Evolutionary conservation across 2,113 vertebrate species (phyloP).

Genomic region (Melanerpes formicivorus): DNA sequence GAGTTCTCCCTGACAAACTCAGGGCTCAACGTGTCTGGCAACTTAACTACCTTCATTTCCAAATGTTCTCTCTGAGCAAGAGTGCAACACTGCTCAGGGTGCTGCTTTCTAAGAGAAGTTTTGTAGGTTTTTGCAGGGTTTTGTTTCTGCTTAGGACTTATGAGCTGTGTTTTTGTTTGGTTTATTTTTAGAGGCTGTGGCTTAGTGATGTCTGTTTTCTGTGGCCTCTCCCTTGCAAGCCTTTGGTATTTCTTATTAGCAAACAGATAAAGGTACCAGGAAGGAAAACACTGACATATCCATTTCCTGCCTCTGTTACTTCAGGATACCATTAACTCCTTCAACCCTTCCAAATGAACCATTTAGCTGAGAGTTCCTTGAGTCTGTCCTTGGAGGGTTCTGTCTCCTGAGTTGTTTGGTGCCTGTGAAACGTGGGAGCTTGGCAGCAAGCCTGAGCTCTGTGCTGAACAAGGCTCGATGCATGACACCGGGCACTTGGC

Average conservation of each 20-base stretch:
- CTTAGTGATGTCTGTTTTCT: background rate
- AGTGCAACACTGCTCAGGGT: background rate
- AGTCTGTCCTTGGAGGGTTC: background rate
- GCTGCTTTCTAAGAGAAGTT: background rate
- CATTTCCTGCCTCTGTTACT: background rate
- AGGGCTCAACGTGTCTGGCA: background rate
- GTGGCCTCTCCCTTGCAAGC: background rate
- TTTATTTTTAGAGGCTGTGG: background rate
- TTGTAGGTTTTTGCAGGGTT: background rate
- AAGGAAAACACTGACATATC: background rate
- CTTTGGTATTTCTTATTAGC: background rate
- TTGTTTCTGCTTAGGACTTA: background rate
- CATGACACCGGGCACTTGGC: background rate
- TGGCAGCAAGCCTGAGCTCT: background rate
- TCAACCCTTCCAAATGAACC: background rate
- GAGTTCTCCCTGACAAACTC: background rate
- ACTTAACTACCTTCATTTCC: background rate
- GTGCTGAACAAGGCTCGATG: background rate
- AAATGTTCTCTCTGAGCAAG: background rate
- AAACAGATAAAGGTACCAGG: background rate
- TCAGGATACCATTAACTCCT: background rate
- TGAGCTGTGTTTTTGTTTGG: background rate
- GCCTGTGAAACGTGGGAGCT: background rate
- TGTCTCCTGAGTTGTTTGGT: background rate
- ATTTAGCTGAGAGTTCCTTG: background rate